Conservation (phyloP, 2,113 vertebrate genomes). For the Tauraco erythrolophus region DNA sequence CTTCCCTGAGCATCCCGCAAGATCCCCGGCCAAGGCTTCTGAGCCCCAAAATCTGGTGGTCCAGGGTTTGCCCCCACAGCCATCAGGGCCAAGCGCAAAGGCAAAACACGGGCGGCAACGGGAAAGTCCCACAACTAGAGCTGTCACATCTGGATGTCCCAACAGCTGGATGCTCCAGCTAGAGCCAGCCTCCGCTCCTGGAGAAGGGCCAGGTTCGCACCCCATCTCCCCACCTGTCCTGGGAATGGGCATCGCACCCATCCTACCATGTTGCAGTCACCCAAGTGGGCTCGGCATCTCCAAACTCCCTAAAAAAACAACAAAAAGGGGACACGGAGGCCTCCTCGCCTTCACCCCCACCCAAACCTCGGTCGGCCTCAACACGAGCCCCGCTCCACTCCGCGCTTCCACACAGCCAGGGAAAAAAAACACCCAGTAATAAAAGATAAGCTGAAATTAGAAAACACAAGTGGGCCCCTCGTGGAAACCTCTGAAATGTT, state of each 20-base stretch:
- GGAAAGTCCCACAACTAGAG: background rate
- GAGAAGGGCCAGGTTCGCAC: background rate
- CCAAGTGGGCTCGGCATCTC: background rate
- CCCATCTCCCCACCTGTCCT: rapidly evolving
- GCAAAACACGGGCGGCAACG: rapidly evolving
- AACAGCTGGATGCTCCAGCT: background rate
- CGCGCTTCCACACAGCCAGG: rapidly evolving
- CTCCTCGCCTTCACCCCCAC: background rate
- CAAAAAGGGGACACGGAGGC: background rate
- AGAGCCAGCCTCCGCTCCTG: background rate
- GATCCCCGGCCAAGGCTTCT: background rate
- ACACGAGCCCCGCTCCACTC: rapidly evolving
- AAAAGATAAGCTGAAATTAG: background rate
- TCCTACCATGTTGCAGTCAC: rapidly evolving
- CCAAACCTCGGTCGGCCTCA: background rate
- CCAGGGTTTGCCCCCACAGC: background rate
- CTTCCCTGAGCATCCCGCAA: rapidly evolving
- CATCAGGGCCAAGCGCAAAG: background rate
- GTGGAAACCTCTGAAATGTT: background rate
- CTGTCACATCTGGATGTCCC: background rate
- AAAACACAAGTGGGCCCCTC: background rate
- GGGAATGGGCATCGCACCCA: rapidly evolving
- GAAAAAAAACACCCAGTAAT: background rate
- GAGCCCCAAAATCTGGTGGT: background rate
- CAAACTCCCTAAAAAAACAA: background rate